Conservation (phyloP, 2,113 vertebrate genomes). For the Paramormyrops kingsleyae region DNA sequence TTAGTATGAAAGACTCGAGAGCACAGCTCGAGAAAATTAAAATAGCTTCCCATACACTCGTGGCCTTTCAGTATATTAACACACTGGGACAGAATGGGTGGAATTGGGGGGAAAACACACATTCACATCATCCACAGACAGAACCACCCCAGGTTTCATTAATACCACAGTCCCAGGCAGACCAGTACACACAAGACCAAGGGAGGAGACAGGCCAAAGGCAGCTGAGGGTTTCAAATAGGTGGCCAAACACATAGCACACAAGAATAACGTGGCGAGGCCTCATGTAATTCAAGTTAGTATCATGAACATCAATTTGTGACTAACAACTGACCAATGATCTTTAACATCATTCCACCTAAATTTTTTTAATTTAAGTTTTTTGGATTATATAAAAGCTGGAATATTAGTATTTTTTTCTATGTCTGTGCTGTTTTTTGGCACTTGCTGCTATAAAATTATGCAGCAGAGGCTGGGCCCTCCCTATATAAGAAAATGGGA, state of each 20-base stretch:
- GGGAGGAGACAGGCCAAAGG: not conserved
- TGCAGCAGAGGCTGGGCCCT: not conserved
- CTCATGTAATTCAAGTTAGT: not conserved
- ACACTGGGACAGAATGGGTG: not conserved
- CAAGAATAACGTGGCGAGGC: not conserved
- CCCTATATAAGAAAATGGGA: not conserved
- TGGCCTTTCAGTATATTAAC: not conserved
- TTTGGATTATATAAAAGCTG: not conserved
- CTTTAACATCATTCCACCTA: not conserved
- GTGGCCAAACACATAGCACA: not conserved
- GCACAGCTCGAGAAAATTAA: not conserved
- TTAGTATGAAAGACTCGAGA: not conserved
- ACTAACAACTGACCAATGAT: not conserved
- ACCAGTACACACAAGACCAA: constrained; percentile 41
- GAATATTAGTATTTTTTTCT: not conserved
- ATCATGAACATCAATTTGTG: not conserved
- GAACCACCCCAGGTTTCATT: constrained; percentile 17
- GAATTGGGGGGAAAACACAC: not conserved
- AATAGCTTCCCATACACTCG: not conserved
- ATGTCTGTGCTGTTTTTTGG: not conserved
- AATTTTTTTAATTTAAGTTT: not conserved
- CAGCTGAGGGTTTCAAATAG: not conserved
- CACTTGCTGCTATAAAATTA: not conserved
- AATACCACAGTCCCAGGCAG: constrained; percentile 17
- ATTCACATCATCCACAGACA: constrained; percentile 25